Conservation (phyloP, 1,140 invertebrate species). For the Colletes gigas region DNA sequence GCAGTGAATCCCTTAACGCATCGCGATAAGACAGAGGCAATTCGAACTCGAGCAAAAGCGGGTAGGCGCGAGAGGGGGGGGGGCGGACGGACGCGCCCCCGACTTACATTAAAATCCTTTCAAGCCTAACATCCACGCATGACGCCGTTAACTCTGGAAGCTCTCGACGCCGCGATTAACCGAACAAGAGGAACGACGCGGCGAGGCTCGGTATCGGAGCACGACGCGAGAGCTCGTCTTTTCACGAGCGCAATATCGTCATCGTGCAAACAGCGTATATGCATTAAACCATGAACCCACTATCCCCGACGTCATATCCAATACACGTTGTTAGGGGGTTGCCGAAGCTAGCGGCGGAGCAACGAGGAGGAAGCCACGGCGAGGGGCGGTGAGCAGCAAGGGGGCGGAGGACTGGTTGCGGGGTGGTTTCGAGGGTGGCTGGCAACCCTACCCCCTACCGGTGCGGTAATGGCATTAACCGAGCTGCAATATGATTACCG, state of each 20-base stretch:
- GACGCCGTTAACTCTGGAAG: conserved; percentile 47
- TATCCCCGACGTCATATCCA: conserved; percentile 80
- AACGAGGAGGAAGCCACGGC: conserved; percentile 16
- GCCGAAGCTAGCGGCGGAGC: conserved; percentile 43
- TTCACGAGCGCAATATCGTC: conserved; percentile 65
- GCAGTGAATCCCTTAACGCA: too few species aligned
- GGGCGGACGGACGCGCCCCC: not conserved
- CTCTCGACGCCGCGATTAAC: conserved; percentile 61
- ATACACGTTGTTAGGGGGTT: conserved; percentile 72
- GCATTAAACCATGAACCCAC: conserved; percentile 79
- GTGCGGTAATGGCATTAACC: conserved; percentile 81
- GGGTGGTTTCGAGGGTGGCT: conserved; percentile 71
- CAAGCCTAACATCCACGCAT: conserved; percentile 35
- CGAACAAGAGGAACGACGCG: conserved; percentile 53
- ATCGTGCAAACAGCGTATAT: conserved; percentile 71
- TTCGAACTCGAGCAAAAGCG: too few species aligned
- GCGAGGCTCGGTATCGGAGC: conserved; percentile 11
- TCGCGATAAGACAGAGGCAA: too few species aligned
- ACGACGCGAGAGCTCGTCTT: conserved; percentile 54
- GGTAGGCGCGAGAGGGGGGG: too few species aligned
- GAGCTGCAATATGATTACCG: conserved; percentile 81
- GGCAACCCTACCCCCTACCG: conserved; percentile 66
- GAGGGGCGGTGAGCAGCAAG: not conserved
- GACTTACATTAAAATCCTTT: conserved; percentile 65
- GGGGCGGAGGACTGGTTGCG: conserved; percentile 52